Evolutionary conservation across 2,888 invertebrate genomes (phyloP).

Genomic region (Ethmia dodecea): DNA sequence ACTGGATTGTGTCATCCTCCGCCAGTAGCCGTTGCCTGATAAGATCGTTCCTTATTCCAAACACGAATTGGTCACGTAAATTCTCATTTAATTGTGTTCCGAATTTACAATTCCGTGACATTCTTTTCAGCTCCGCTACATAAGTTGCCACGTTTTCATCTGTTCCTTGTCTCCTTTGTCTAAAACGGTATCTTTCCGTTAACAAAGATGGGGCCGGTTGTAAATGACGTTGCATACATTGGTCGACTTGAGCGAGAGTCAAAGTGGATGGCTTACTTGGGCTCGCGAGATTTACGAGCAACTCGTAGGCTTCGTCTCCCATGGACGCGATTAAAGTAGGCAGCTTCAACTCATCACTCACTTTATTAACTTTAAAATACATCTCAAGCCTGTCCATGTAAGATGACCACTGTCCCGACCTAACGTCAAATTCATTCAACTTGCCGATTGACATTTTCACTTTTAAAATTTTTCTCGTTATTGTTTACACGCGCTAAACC

Average conservation of each 20-base stretch:
- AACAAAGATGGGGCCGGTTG: constrained; percentile 10
- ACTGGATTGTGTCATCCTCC: constrained; percentile 2
- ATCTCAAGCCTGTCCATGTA: neutral
- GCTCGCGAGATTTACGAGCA: constrained; percentile 3
- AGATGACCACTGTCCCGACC: neutral
- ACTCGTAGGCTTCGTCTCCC: constrained; percentile 3
- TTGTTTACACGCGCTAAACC: too few relatives aligned
- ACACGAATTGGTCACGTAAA: constrained; percentile 10
- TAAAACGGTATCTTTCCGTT: constrained; percentile 12
- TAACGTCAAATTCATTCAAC: neutral
- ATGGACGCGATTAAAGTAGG: constrained; percentile 3
- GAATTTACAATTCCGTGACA: constrained; percentile 6
- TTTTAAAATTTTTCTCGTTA: too few relatives aligned
- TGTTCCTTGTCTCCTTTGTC: constrained; percentile 5
- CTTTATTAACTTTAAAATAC: neutral
- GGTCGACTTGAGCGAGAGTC: constrained; percentile 3
- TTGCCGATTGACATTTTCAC: constrained; percentile 2
- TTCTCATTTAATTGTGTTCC: constrained; percentile 2
- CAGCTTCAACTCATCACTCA: neutral
- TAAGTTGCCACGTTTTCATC: constrained; percentile 7
- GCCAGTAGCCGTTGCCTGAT: constrained; percentile 9
- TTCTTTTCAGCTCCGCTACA: constrained; percentile 5
- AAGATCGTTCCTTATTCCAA: constrained; percentile 7
- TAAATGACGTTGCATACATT: constrained; percentile 6
- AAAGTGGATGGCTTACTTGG: constrained; percentile 5